Conservation (phyloP, 2,888 invertebrate species). For the Thalpophila matura region DNA sequence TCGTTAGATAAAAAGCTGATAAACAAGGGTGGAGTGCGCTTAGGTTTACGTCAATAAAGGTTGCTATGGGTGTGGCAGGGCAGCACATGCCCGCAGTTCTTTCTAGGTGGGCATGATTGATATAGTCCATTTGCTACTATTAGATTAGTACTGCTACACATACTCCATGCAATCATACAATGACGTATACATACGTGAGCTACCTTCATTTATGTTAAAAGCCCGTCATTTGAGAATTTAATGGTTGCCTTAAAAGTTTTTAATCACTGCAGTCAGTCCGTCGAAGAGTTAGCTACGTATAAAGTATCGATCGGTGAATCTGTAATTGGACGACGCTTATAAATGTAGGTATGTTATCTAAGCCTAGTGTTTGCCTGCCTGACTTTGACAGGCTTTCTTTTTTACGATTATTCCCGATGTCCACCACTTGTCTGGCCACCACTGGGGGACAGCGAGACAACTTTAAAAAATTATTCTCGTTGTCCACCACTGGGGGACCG, state of each 20-base stretch:
- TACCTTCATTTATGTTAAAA: conserved; percentile 32
- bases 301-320: conserved; percentile 46
- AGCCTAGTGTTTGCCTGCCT: conserved; percentile 10
- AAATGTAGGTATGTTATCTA: conserved; percentile 38
- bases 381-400: conserved; percentile 2
- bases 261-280: conserved; percentile 46
- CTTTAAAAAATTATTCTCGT: too few species aligned
- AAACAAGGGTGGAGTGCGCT: conserved; percentile 85
- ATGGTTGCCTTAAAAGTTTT: conserved; percentile 33
- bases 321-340: conserved; percentile 32
- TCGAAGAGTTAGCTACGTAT: conserved; percentile 20
- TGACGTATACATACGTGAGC: conserved; percentile 25
- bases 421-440: too few species aligned
- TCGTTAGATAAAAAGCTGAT: conserved; percentile 80
- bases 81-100: conserved; percentile 59
- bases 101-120: conserved; percentile 66
- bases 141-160: conserved; percentile 37
- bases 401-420: too few species aligned
- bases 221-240: conserved; percentile 17
- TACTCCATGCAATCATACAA: conserved; percentile 22
- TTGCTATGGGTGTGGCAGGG: conserved; percentile 79
- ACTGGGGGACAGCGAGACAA: too few species aligned
- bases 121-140: conserved; percentile 50
- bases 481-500: too few species aligned
- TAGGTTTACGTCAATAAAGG: conserved; percentile 82